Evolutionary conservation across 2,113 vertebrate species (phyloP).

Genomic region (Phalacrocorax pelagicus): DNA sequence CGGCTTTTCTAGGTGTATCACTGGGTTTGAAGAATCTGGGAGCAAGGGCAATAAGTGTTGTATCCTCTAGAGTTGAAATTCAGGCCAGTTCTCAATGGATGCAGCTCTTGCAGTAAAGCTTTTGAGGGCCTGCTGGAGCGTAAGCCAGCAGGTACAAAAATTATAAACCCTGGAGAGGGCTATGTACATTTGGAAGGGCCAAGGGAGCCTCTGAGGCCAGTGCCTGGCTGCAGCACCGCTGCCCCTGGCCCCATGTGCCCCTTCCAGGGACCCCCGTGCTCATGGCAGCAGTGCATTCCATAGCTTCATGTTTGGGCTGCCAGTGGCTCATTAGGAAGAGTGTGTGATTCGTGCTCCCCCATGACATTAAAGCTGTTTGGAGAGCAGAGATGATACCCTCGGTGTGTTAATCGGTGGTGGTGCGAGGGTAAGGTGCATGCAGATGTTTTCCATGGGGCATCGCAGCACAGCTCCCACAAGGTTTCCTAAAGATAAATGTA

Average conservation of each 20-base stretch:
- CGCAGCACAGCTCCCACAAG: not conserved
- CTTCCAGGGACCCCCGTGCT: not conserved
- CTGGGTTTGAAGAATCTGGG: not conserved
- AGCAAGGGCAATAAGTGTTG: not conserved
- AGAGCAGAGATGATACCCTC: not conserved
- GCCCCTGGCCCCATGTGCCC: fast-evolving
- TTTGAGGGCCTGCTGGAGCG: not conserved
- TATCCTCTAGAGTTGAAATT: not conserved
- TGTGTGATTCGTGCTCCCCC: fast-evolving
- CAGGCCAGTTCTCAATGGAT: not conserved
- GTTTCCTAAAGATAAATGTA: not conserved
- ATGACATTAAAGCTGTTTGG: not conserved
- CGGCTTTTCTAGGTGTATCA: not conserved
- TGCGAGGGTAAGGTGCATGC: not conserved
- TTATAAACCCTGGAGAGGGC: not conserved
- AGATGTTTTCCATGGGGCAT: not conserved
- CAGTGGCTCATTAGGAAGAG: fast-evolving
- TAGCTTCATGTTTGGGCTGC: not conserved
- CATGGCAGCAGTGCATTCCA: not conserved
- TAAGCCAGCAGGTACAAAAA: not conserved
- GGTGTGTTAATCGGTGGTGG: too few species aligned
- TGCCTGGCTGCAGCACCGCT: not conserved
- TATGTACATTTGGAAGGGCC: fast-evolving
- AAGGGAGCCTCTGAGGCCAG: fast-evolving
- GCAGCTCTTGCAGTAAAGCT: not conserved